Percentiles rank a stretch among this genome's conserved stretches.
phyloP scores from a whole-genome alignment of 2,113 vertebrate genomes.

The Pao palembangensis region DNA sequence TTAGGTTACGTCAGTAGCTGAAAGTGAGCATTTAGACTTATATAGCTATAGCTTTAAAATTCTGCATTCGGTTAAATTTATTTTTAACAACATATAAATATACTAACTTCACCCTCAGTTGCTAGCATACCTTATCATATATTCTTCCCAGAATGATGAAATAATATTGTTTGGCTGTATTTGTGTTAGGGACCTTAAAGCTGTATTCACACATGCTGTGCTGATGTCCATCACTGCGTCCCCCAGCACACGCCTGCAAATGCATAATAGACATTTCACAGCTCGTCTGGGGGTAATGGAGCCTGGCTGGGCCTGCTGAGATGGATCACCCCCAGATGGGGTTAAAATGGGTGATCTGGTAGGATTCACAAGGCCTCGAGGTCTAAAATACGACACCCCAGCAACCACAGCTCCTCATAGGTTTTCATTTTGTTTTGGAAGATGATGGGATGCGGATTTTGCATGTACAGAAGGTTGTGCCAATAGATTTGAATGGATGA shows the following conservation, averaged over 20 bases:
- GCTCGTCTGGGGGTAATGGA: slow-evolving; percentile 70
- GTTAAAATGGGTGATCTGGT: slow-evolving; percentile 70
- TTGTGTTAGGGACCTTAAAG: slow-evolving; percentile 37
- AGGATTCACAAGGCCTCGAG: slow-evolving; percentile 61
- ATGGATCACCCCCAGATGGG: slow-evolving; percentile 68
- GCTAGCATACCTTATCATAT: slow-evolving; percentile 9
- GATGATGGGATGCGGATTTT: slow-evolving; percentile 2
- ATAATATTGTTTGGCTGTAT: slow-evolving; percentile 17
- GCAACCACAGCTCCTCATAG: neutral
- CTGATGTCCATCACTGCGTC: slow-evolving; percentile 41
- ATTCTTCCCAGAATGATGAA: slow-evolving; percentile 3
- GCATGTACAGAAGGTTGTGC: neutral
- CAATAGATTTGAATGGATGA: too few species aligned
- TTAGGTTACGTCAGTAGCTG: neutral
- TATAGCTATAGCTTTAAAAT: neutral
- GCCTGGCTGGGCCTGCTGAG: slow-evolving; percentile 54
- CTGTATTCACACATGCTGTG: slow-evolving; percentile 31
- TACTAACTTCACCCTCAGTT: neutral
- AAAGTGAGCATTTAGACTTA: neutral
- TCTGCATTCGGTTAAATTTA: too few species aligned
- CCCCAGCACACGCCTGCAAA: slow-evolving; percentile 64
- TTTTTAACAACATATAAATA: too few species aligned
- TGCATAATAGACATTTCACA: slow-evolving; percentile 74
- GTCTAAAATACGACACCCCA: slow-evolving; percentile 37
- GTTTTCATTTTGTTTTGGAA: slow-evolving; percentile 5